Evolutionary conservation across 2,113 vertebrate genomes (phyloP).

Genomic region (Chaenogobius annularis): DNA sequence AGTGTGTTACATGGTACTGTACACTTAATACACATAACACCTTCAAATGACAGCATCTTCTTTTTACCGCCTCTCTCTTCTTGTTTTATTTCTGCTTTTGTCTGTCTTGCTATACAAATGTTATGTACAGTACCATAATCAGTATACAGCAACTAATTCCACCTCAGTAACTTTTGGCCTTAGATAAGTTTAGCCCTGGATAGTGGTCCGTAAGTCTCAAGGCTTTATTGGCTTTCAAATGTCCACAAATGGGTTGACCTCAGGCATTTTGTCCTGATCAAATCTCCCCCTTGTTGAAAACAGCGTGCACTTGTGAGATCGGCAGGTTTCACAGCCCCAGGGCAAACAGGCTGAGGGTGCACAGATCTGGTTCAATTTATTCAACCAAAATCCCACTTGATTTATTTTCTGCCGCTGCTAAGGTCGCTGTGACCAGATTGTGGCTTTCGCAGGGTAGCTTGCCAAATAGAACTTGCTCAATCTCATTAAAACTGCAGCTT

Average conservation of each 20-base stretch:
- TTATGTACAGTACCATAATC: no score
- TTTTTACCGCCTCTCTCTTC: no score
- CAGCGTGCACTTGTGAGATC: neutral
- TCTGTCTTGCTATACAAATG: no score
- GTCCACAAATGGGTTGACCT: neutral
- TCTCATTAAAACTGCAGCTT: conserved; percentile 19
- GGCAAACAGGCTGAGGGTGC: neutral
- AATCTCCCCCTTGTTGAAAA: neutral
- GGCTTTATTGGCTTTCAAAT: neutral
- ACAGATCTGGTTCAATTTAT: neutral
- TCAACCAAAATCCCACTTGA: conserved; percentile 11
- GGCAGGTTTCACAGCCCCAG: neutral
- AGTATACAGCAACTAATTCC: neutral
- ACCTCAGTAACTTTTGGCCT: neutral
- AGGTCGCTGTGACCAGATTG: conserved; percentile 1
- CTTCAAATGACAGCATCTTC: no score
- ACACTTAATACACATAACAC: no score
- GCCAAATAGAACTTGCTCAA: neutral
- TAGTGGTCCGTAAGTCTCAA: neutral
- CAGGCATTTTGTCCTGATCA: conserved; percentile 5
- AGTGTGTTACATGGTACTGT: no score
- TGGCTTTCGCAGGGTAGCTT: conserved; percentile 9
- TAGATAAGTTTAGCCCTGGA: neutral
- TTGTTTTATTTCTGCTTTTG: no score
- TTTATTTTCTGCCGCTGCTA: conserved; percentile 15